Evolutionary conservation across 2,113 vertebrate genomes (phyloP).

Genomic region (Otis tarda): DNA sequence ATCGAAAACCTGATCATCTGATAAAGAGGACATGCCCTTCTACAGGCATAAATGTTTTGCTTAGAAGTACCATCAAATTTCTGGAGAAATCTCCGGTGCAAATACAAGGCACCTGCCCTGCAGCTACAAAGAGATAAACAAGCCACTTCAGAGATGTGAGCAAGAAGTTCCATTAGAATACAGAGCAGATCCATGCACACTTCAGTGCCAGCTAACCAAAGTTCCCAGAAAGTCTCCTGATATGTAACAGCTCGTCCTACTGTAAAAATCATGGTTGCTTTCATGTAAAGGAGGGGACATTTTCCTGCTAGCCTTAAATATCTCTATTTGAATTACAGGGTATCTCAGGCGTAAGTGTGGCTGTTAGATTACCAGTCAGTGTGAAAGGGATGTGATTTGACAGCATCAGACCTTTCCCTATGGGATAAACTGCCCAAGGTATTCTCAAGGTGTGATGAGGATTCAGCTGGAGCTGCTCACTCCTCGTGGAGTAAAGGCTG

Average conservation of each 20-base stretch:
- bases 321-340: rapidly evolving
- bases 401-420: background rate
- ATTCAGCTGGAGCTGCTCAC: background rate
- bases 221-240: background rate
- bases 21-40: background rate
- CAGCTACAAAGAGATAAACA: background rate
- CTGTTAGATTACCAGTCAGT: background rate
- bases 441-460: background rate
- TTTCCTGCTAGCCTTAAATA: background rate
- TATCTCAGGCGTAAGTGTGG: background rate
- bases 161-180: background rate
- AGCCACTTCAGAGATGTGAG: constrained; percentile 27
- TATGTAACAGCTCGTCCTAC: background rate
- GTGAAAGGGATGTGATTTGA: background rate
- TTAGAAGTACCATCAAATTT: background rate
- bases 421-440: background rate
- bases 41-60: background rate
- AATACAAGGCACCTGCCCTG: background rate
- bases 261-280: background rate
- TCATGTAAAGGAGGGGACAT: background rate
- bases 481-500: background rate
- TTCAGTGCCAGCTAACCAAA: background rate
- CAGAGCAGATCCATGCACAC: background rate
- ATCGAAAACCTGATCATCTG: constrained; percentile 7
- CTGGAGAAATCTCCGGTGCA: background rate